Evolutionary conservation across 2,113 vertebrate genomes (phyloP).

Genomic region (Equus przewalskii): DNA sequence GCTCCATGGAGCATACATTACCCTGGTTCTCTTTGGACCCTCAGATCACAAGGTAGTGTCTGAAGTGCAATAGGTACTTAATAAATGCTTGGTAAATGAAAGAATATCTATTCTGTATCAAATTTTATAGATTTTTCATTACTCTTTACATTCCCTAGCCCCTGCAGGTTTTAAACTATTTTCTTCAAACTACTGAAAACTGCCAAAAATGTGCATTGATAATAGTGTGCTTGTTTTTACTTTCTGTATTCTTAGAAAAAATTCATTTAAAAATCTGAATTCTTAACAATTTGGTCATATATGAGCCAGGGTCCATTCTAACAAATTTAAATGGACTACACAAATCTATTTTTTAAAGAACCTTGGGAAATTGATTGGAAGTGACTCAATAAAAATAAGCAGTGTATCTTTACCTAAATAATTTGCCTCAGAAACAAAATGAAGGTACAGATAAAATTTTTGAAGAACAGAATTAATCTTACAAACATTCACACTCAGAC

Average conservation of each 20-base stretch:
- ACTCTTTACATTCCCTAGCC: not conserved
- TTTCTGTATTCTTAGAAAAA: not conserved
- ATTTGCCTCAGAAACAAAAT: not conserved
- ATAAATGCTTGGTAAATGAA: not conserved
- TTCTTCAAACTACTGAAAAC: not conserved
- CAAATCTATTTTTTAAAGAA: slow-evolving; percentile 28
- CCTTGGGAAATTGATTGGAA: not conserved
- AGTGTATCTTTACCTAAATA: not conserved
- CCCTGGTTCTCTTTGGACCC: not conserved
- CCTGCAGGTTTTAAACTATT: not conserved
- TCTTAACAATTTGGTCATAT: not conserved
- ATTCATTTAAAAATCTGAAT: slow-evolving; percentile 34
- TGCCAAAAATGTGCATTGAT: not conserved
- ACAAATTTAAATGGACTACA: not conserved
- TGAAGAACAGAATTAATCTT: slow-evolving; percentile 11
- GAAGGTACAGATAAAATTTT: not conserved
- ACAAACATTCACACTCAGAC: not conserved
- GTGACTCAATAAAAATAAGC: slow-evolving; percentile 24
- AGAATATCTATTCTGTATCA: not conserved
- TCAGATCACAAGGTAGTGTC: not conserved
- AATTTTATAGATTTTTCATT: not conserved
- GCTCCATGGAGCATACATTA: not conserved
- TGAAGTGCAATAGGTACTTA: not conserved
- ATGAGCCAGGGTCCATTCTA: not conserved
- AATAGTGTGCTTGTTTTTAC: not conserved